Evolutionary conservation across 2,888 invertebrate genomes (phyloP), one percentile per base, ranked within the genome.

Genomic region (Poecilobothrus nobilitatus): DNA sequence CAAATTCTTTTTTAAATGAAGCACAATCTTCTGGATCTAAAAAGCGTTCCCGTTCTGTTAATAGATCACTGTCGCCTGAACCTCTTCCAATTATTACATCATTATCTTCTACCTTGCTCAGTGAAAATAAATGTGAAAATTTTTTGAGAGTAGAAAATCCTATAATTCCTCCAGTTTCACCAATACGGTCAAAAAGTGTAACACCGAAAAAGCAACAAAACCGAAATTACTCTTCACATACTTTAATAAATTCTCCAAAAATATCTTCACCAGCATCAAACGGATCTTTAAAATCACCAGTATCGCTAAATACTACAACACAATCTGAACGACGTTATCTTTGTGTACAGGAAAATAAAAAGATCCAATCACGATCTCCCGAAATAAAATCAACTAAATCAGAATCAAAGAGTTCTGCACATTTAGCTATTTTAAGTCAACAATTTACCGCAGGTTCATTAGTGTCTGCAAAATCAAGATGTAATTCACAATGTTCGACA

Each of bases 401-500:
- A 6, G 70, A 74, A 34, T 75, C 77, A 0, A 78, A 79, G 5
- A 78, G 78, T 0, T 75, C 74, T 15, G 72, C 73, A 12, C 2
- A 27, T 4, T 78, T 77, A 65, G 73, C 70, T 2, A 62, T 73
- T 34, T 68, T 71, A 12, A 68, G 66, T 34, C 27, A 65, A 65
- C 12, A 27, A n/a, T 21, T 15, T 21, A 69, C 68, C 10, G 62
- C 34, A 20, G 65, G 68, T 73, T 74, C 37, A 73, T 72, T 33
- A 72, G 72, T 0, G 72, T 72, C 44, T 66, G n/a, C n/a, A 5
- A 67, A 66, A 15, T 72, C 73, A 4, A 78, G 80, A 22, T 78
- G 78, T 66, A 73, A 74, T 9, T 80, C 81, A 0, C 78, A 80
- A n/a, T 79, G 77, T 34, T 81, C 80, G 1, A 79, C 74, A 69